Base-by-base conservation (phyloP, 2,888 invertebrate species). In the Platerodrilus igneus region DNA sequence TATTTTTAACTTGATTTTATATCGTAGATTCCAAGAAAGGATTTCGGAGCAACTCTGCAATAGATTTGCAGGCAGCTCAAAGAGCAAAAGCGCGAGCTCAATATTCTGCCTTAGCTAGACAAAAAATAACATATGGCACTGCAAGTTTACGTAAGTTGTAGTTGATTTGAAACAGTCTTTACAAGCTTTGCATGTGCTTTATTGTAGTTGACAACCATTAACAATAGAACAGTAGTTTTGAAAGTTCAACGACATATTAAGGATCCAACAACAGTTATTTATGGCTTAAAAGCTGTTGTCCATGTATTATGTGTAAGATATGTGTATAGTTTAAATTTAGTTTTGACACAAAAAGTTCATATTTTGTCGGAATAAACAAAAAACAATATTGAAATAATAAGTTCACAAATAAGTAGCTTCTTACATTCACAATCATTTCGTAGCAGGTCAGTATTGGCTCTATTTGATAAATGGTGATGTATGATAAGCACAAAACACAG, bases 31-130 rank as follows among this genome's bases (percentile, higher is more conserved):
- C 62, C 5, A 51, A 58, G 13, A 72, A 73, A 48, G 77, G 79
- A 57, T 73, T 86, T 59, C 79, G 94, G 51, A 93, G 94, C 34
- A 88, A 88, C 61, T 94, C 93, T 35, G 95, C 94, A 25, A 86
- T 94, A 59, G 95, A 96, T 74, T 79, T 92, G 51, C 89, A 89
- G 62, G 91, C 92, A 19, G 92, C 85, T 18, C 88, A 90, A 67
- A 75, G 93, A 27, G 93, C 92, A 19, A 83, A 86, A 56, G 87
- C 83, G 0, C 74, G 90, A 21, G 83, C 86, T 19, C 81, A 88
- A 53, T 90, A 90, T 70, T 86, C 88, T 32, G 82, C 83, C 58
- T 77, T 86, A 71, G 80, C 82, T 46, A 74, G 89, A 30, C 81
- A 83, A 57, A 88, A 88, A 73, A 74, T 81, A 52, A 72, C 75